Conservation (phyloP, 2,113 vertebrate species). For the Leuciscus idus region DNA sequence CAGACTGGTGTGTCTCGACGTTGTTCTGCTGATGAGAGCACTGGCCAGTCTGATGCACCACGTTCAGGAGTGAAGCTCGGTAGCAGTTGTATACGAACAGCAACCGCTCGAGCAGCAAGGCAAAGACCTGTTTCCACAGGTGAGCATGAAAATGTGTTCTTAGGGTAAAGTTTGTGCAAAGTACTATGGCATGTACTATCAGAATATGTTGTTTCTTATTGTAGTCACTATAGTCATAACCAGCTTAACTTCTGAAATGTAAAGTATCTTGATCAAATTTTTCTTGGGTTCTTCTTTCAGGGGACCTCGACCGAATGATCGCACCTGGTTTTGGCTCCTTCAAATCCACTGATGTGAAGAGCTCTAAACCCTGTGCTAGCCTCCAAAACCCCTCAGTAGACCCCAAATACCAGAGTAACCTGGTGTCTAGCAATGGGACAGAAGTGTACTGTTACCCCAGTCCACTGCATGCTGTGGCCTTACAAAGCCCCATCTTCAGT, state of each 20-base stretch:
- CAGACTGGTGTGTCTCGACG: conserved; percentile 74
- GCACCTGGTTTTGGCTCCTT: conserved; percentile 65
- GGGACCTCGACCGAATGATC: conserved; percentile 85
- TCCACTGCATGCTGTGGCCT: conserved; percentile 91
- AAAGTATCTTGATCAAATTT: conserved; percentile 44
- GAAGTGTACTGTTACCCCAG: conserved; percentile 93
- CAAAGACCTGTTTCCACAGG: conserved; percentile 93
- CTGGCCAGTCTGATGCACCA: conserved; percentile 70
- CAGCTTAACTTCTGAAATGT: background rate
- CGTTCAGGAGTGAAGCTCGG: conserved; percentile 72
- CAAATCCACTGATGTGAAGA: conserved; percentile 69
- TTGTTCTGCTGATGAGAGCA: conserved; percentile 86
- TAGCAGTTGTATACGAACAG: conserved; percentile 72
- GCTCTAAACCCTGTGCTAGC: conserved; percentile 61
- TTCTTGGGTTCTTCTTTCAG: conserved; percentile 68
- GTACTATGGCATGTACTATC: no score
- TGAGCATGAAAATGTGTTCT: conserved; percentile 60
- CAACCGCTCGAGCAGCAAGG: conserved; percentile 60
- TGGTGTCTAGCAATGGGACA: conserved; percentile 81
- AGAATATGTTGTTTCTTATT: background rate
- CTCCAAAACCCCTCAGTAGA: conserved; percentile 67
- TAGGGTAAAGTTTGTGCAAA: background rate
- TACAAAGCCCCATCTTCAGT: conserved; percentile 91
- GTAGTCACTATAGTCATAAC: background rate
- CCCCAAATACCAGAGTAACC: conserved; percentile 84